Base-by-base conservation (phyloP, 2,888 invertebrate species). In the Macaria notata region DNA sequence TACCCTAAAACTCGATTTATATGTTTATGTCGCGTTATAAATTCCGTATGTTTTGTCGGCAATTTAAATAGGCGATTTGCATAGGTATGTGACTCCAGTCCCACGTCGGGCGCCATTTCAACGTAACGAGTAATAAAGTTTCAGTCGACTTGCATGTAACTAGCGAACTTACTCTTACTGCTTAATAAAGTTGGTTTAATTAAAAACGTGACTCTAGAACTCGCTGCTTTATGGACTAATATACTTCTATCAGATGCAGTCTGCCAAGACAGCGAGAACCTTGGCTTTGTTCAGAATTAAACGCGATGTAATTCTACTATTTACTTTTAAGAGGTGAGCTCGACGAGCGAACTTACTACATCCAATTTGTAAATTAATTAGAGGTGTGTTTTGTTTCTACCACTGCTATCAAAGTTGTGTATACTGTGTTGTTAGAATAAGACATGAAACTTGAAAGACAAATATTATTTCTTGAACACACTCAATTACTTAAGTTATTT, bases 191-290 rank as follows among this genome's bases (percentile, higher is more conserved):
- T 76, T 69, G 70, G 70, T 74, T 80, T 83, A 84, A 84, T 84
- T 84, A 84, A 84, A 84, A 83, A 82, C 83, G 83, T 83, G 83
- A 83, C 81, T 79, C 59, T 54, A 56, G 68, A 67, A 73, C 79
- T 54, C 61, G 55, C 59, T 62, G 57, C 46, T 66, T 66, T 64
- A 65, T 63, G 56, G 54, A 67, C 58, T 59, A 64, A 64, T 64
- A 61, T 65, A 61, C 58, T 64, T 63, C 63, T 67, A 65, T 59
- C 62, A 65, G 62, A 61, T 65, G 62, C 63, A 64, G 60, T 60
- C 52, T 56, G 49, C 61, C 54, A 8, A 62, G 65, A 59, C 63
- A 63, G 62, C 59, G 44, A 43, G 47, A 56, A 55, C 55, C 55
- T 47, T 57, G 57, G 54, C 60, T 62, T 50, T 56, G 61, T 49